These are phyloP conservation scores for Timema cristinae DNA, from an alignment of 2,888 invertebrate genomes.

Conservation along the genomic window DNA sequence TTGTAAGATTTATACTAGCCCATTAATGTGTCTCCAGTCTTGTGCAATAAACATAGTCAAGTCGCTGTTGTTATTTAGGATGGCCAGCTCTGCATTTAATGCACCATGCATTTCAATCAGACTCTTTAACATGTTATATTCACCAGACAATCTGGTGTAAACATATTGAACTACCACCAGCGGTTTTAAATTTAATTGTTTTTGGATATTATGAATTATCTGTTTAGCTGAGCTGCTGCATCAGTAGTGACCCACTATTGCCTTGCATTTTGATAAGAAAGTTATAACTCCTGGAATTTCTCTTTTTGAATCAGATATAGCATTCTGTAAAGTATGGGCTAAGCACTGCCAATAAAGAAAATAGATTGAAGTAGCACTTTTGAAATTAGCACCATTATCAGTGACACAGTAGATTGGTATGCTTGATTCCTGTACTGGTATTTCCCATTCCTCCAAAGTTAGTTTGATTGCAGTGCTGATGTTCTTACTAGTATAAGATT, in stretches of 20 bases:
- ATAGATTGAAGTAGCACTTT: background rate
- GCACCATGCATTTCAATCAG: slow-evolving; percentile 8
- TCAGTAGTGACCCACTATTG: slow-evolving; percentile 15
- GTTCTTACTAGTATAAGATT: slow-evolving; percentile 12
- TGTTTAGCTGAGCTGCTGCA: slow-evolving; percentile 15
- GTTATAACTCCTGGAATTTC: background rate
- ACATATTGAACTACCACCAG: slow-evolving; percentile 12
- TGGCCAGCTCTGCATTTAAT: slow-evolving; percentile 5
- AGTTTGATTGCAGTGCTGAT: background rate
- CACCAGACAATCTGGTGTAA: slow-evolving; percentile 7
- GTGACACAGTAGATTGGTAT: slow-evolving; percentile 3
- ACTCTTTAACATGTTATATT: slow-evolving; percentile 9
- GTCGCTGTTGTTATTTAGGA: background rate
- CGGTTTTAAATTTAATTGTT: background rate
- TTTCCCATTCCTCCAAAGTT: slow-evolving; percentile 4
- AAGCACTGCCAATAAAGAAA: background rate
- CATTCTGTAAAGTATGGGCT: too few species aligned
- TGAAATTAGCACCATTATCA: slow-evolving; percentile 11
- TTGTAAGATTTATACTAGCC: background rate
- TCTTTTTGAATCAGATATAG: background rate
- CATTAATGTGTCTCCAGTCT: slow-evolving; percentile 7
- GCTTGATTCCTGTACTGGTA: background rate
- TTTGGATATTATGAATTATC: slow-evolving; percentile 2
- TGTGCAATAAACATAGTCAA: too few species aligned
- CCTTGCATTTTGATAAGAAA: slow-evolving; percentile 8